A percentile compares a stretch with the other conserved stretches of the same genome.
Evolutionary conservation across 2,113 vertebrate genomes (phyloP).

Genomic region (Typhlomys cinereus): DNA sequence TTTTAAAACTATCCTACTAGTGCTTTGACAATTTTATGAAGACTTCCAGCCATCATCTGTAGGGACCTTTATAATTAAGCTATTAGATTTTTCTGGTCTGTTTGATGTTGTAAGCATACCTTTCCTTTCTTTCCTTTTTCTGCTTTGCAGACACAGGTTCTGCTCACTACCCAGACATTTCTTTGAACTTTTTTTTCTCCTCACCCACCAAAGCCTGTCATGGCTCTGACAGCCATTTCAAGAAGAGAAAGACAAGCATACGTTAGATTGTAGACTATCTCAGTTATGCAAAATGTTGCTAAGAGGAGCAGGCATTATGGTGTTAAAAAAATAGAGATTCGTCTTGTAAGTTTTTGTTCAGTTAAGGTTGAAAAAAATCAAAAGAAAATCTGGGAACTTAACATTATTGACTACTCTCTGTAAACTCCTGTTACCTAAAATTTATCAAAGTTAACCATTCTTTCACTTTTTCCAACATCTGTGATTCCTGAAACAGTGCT

Average conservation of each 20-base stretch:
- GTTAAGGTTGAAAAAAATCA: background rate
- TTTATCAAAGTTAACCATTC: slow-evolving; percentile 25
- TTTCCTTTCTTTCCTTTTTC: background rate
- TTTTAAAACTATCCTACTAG: background rate
- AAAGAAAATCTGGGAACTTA: background rate
- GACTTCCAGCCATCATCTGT: background rate
- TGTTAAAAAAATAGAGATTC: background rate
- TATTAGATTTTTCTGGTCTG: slow-evolving; percentile 31
- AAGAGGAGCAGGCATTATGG: background rate
- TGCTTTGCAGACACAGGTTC: background rate
- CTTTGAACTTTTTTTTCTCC: background rate
- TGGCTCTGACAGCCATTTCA: slow-evolving; percentile 15
- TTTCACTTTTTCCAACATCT: background rate
- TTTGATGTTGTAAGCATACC: slow-evolving; percentile 30
- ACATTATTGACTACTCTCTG: background rate
- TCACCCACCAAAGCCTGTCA: slow-evolving; percentile 20
- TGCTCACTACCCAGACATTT: background rate
- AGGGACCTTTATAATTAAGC: slow-evolving; percentile 57
- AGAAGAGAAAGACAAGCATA: slow-evolving; percentile 40
- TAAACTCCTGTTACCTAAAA: background rate
- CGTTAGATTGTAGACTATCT: slow-evolving; percentile 24
- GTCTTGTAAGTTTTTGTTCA: background rate
- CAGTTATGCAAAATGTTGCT: background rate
- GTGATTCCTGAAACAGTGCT: background rate
- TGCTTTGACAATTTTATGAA: slow-evolving; percentile 55